phyloP scores from a whole-genome alignment of 2,113 vertebrate genomes.

The Dicaeum eximium region DNA sequence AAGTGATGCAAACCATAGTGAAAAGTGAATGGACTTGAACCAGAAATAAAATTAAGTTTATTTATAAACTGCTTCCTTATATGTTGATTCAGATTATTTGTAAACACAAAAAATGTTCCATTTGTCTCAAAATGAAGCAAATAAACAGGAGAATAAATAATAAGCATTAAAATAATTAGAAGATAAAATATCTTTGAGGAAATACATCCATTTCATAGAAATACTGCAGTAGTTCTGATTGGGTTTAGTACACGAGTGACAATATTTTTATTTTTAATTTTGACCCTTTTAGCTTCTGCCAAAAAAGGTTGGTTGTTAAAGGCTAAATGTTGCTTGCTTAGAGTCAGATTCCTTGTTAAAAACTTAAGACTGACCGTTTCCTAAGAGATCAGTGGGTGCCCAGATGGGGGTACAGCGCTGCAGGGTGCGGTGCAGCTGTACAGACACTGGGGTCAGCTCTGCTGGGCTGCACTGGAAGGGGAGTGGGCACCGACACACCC shows the following conservation, averaged over 20 bases:
- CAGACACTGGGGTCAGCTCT: background rate
- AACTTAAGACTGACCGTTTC: background rate
- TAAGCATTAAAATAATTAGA: background rate
- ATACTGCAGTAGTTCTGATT: background rate
- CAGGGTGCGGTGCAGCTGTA: background rate
- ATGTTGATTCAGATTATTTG: background rate
- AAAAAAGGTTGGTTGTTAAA: background rate
- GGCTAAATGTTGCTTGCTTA: background rate
- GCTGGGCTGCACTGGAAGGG: background rate
- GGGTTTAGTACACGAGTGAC: accelerated
- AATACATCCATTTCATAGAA: background rate
- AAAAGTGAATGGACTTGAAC: background rate
- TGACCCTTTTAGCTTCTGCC: background rate
- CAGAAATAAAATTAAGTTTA: background rate
- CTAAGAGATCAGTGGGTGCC: background rate
- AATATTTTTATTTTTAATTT: background rate
- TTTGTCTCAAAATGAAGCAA: background rate
- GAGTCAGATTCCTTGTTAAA: background rate
- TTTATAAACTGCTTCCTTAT: background rate
- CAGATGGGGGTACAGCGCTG: background rate
- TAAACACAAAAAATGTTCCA: background rate
- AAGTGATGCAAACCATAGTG: background rate
- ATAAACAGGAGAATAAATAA: background rate
- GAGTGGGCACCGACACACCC: accelerated
- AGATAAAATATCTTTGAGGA: background rate